Evolutionary conservation across 2,888 invertebrate genomes (phyloP).

Genomic region (Fragum fragum): DNA sequence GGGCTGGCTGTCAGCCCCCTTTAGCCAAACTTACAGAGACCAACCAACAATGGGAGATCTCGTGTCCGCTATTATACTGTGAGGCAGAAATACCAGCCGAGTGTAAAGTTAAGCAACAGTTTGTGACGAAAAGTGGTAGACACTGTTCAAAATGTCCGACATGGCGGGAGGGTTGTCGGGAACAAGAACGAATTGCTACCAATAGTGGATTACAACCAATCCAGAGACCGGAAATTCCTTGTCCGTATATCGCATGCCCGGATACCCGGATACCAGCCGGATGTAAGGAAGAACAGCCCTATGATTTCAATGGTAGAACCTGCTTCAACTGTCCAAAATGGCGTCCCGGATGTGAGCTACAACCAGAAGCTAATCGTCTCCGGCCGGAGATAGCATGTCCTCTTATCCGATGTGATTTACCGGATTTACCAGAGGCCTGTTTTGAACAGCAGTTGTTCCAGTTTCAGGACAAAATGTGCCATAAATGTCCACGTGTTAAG

Average conservation of each 20-base stretch:
- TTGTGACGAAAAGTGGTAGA: slow-evolving; percentile 12
- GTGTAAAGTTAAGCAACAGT: slow-evolving; percentile 37
- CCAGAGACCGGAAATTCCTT: slow-evolving; percentile 24
- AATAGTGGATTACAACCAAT: background rate
- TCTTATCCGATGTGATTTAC: slow-evolving; percentile 27
- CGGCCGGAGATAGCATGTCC: slow-evolving; percentile 51
- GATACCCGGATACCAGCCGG: slow-evolving; percentile 44
- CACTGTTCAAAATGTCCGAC: slow-evolving; percentile 46
- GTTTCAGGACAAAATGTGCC: slow-evolving; percentile 44
- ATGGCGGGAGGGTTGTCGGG: slow-evolving; percentile 36
- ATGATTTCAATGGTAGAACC: slow-evolving; percentile 46
- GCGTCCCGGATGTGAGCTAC: slow-evolving; percentile 42
- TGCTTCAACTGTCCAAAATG: slow-evolving; percentile 62
- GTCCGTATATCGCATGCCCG: slow-evolving; percentile 48
- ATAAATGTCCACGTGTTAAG: slow-evolving; percentile 50
- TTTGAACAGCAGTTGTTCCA: slow-evolving; percentile 26
- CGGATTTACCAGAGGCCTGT: slow-evolving; percentile 24
- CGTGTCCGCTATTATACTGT: slow-evolving; percentile 42
- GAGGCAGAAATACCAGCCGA: slow-evolving; percentile 43
- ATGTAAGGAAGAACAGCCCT: slow-evolving; percentile 51
- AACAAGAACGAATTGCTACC: slow-evolving; percentile 26
- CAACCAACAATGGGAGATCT: background rate
- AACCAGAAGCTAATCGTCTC: background rate
- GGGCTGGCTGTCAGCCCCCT: slow-evolving; percentile 16
- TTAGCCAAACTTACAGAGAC: background rate